Conservation (phyloP, 2,113 vertebrate genomes). For the Prolemur simus region DNA sequence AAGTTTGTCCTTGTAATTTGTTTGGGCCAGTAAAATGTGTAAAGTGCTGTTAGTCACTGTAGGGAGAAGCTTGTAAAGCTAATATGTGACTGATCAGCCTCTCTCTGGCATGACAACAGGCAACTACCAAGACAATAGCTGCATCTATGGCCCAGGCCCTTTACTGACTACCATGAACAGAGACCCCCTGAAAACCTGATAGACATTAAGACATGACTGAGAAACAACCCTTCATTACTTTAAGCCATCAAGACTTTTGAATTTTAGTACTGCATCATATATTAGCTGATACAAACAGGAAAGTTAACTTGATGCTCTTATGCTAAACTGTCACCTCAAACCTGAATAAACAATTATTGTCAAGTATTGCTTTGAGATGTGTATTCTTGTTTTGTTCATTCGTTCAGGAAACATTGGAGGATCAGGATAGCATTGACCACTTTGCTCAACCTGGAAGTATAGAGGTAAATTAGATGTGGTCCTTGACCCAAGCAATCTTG, state of each 20-base stretch:
- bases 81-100: not conserved
- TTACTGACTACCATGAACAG: not conserved
- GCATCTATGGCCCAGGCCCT: rapidly evolving
- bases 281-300: not conserved
- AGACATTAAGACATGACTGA: not conserved
- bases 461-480: not conserved
- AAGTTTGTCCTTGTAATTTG: not conserved
- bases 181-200: not conserved
- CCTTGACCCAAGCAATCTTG: not conserved
- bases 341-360: not conserved
- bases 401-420: not conserved
- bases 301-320: not conserved
- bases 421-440: not conserved
- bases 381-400: not conserved
- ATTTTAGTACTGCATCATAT: not conserved
- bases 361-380: not conserved
- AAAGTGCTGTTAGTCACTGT: not conserved
- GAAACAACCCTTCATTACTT: not conserved
- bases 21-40: not conserved
- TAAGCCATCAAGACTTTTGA: not conserved
- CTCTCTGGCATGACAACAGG: not conserved
- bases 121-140: not conserved
- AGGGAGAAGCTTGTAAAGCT: not conserved
- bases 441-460: not conserved
- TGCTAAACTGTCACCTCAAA: not conserved